These are phyloP conservation scores for Hydrozoanthus tunicans DNA, from an alignment of 64 coral and sea anemone genomes.

Conservation along the genomic window DNA sequence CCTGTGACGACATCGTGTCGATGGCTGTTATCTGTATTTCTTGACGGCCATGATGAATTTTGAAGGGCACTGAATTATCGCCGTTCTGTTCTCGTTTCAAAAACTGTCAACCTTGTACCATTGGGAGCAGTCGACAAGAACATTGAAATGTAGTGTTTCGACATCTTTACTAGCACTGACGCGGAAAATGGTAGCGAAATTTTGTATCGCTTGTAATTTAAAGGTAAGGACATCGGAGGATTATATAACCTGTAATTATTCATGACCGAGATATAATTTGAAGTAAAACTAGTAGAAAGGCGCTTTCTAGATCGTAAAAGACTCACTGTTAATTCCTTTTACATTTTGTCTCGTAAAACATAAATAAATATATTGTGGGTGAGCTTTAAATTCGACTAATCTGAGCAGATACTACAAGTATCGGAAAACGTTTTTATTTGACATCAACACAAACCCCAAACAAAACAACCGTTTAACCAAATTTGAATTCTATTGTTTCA, in stretches of 20 bases:
- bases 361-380: neutral
- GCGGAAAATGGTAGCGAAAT: constrained; percentile 46
- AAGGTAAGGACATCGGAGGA: constrained; percentile 3
- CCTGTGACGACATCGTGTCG: neutral
- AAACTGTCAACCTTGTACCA: neutral
- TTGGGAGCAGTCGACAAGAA: neutral
- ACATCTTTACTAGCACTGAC: neutral
- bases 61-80: neutral
- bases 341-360: neutral
- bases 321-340: neutral
- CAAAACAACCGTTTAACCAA: constrained; percentile 10
- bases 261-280: neutral
- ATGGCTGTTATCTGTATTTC: neutral
- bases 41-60: constrained; percentile 17
- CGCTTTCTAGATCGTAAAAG: neutral
- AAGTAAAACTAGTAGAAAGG: neutral
- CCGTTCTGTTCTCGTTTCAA: neutral
- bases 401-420: neutral
- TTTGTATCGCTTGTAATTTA: constrained; percentile 53
- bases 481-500: constrained; percentile 48
- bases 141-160: constrained; percentile 25
- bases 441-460: constrained; percentile 1
- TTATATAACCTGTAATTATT: constrained; percentile 24
- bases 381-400: neutral
- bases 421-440: neutral